Evolutionary conservation across 2,797 vertebrate species (phyloP).

Genomic region (Anolis apletophallus): DNA sequence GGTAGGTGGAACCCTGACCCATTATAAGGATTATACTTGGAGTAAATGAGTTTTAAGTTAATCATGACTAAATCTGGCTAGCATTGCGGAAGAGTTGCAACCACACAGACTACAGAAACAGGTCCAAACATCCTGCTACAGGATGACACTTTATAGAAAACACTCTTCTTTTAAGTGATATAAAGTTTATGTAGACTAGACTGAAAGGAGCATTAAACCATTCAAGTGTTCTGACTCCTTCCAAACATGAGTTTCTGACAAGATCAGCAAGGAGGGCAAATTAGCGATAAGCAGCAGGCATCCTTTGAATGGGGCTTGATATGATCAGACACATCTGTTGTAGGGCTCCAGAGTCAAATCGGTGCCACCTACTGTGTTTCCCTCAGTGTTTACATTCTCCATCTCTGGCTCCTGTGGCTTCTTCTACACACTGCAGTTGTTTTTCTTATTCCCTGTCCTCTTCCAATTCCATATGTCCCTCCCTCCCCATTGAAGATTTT

Average conservation of each 20-base stretch:
- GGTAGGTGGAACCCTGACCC: not conserved
- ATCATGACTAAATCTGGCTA: not conserved
- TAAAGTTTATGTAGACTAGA: not conserved
- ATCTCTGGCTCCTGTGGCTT: constrained; percentile 30
- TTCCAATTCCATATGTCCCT: constrained; percentile 49
- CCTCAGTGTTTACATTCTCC: constrained; percentile 13
- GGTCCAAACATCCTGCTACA: no score
- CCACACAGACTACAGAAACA: not conserved
- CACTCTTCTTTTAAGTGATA: no score
- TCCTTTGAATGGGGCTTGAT: not conserved
- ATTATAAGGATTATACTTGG: not conserved
- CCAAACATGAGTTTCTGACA: not conserved
- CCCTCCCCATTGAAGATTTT: constrained; percentile 71
- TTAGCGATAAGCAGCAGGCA: not conserved
- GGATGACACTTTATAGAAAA: not conserved
- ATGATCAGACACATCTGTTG: not conserved
- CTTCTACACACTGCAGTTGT: not conserved
- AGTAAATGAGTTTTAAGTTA: not conserved
- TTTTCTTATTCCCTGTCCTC: constrained; percentile 4
- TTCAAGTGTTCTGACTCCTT: not conserved
- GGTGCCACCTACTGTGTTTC: not conserved
- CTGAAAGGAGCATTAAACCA: not conserved
- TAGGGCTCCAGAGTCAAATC: no score
- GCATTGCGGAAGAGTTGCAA: not conserved
- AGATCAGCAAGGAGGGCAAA: not conserved